These are phyloP conservation scores for Eciton burchellii DNA, from an alignment of 1,140 invertebrate species.

Conservation along the genomic window DNA sequence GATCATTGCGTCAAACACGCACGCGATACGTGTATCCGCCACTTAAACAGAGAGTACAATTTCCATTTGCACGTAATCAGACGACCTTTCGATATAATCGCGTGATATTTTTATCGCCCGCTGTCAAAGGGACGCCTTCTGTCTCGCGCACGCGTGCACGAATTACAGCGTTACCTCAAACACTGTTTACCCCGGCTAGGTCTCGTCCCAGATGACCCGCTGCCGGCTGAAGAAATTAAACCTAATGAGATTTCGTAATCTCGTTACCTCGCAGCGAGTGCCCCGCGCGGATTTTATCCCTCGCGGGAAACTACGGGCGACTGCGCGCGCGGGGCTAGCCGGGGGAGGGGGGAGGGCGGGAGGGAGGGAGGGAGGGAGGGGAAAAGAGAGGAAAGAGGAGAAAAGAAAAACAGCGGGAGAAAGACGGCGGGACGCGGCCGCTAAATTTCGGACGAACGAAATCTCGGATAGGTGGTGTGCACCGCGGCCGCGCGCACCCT, in stretches of 20 bases:
- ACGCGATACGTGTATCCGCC: no score
- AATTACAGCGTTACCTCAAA: background rate
- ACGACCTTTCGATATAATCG: no score
- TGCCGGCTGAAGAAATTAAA: constrained; percentile 7
- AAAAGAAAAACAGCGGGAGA: no score
- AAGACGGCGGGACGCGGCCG: constrained; percentile 58
- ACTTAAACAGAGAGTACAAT: no score
- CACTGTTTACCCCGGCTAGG: background rate
- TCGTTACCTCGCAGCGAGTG: constrained; percentile 20
- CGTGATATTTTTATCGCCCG: no score
- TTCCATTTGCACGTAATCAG: no score
- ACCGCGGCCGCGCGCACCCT: constrained; percentile 57
- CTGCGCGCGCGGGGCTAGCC: constrained; percentile 2
- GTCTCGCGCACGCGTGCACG: no score
- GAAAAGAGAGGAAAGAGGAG: no score
- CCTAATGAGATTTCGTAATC: constrained; percentile 3
- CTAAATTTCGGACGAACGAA: constrained; percentile 75
- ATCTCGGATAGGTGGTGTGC: constrained; percentile 75
- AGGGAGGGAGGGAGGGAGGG: no score
- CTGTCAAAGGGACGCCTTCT: background rate
- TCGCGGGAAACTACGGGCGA: background rate
- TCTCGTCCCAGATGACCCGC: background rate
- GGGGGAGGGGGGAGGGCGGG: no score
- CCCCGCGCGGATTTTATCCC: constrained; percentile 62
- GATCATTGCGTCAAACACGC: no score